Percentiles rank a stretch among this genome's conserved stretches.
Evolutionary conservation across 64 coral and sea anemone genomes (phyloP).

Genomic region (Montipora cactus): DNA sequence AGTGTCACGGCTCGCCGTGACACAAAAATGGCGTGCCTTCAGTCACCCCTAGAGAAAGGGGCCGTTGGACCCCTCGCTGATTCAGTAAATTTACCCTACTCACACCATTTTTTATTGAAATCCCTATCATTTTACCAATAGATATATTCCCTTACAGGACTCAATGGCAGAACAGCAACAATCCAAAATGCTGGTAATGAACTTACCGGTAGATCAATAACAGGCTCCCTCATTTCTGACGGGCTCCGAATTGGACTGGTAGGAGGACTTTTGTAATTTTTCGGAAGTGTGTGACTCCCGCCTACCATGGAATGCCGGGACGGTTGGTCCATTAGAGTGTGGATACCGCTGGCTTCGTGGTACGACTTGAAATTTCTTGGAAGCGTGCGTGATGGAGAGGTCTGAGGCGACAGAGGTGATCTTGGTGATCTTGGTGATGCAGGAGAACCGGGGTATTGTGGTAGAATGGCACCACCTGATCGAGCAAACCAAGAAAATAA

Average conservation of each 20-base stretch:
- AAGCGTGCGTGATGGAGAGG: conserved; percentile 67
- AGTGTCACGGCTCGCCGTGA: too few relatives aligned
- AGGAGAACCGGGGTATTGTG: conserved; percentile 6
- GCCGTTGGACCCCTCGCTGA: too few relatives aligned
- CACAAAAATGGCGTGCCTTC: too few relatives aligned
- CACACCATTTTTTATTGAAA: too few relatives aligned
- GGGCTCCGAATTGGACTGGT: conserved; percentile 74
- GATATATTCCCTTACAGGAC: too few relatives aligned
- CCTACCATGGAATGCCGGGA: conserved; percentile 72
- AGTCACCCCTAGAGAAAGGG: too few relatives aligned
- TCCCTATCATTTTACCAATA: too few relatives aligned
- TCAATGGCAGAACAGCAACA: too few relatives aligned
- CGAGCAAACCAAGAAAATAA: neutral
- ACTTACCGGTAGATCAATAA: conserved; percentile 80
- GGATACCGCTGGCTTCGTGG: conserved; percentile 86
- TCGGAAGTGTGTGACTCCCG: conserved; percentile 86
- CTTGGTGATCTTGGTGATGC: neutral
- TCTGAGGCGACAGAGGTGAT: conserved; percentile 47
- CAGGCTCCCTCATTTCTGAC: conserved; percentile 28
- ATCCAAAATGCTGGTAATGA: too few relatives aligned
- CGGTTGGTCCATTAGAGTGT: conserved; percentile 50
- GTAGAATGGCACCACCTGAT: neutral
- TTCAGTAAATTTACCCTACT: too few relatives aligned
- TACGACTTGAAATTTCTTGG: conserved; percentile 86
- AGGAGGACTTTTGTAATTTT: conserved; percentile 88